A percentile compares a stretch with the other conserved stretches of the same genome.
These are phyloP conservation scores for Scylla paramamosain DNA, from an alignment of 1,140 invertebrate genomes.

Conservation along the genomic window DNA sequence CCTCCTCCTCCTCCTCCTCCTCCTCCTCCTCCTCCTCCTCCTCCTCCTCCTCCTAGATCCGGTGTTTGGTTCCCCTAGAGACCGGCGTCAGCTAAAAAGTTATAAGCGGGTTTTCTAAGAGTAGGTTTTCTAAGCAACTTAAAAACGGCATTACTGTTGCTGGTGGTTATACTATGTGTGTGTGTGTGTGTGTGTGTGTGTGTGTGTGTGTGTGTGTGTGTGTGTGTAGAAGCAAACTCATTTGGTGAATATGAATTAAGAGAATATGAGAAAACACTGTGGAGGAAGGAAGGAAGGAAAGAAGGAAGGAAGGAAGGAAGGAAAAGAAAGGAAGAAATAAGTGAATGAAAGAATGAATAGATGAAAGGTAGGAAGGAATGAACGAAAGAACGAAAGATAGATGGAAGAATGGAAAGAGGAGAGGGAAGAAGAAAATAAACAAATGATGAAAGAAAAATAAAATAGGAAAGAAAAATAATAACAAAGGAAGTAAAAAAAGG, in stretches of 20 bases:
- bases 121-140: background rate
- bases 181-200: background rate
- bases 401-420: background rate
- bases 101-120: background rate
- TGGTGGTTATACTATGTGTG: background rate
- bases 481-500: no score
- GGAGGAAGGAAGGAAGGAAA: background rate
- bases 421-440: slow-evolving; percentile 11
- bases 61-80: background rate
- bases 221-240: background rate
- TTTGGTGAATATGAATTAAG: background rate
- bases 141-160: background rate
- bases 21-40: background rate
- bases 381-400: no score
- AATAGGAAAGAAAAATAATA: background rate
- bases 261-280: background rate
- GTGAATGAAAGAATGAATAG: no score
- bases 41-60: background rate
- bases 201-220: slow-evolving; percentile 8
- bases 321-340: background rate
- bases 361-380: background rate
- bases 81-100: background rate
- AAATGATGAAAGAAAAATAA: background rate
- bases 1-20: background rate
- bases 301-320: background rate